Evolutionary conservation across 2,113 vertebrate species (phyloP).

Genomic region (Columbina picui): DNA sequence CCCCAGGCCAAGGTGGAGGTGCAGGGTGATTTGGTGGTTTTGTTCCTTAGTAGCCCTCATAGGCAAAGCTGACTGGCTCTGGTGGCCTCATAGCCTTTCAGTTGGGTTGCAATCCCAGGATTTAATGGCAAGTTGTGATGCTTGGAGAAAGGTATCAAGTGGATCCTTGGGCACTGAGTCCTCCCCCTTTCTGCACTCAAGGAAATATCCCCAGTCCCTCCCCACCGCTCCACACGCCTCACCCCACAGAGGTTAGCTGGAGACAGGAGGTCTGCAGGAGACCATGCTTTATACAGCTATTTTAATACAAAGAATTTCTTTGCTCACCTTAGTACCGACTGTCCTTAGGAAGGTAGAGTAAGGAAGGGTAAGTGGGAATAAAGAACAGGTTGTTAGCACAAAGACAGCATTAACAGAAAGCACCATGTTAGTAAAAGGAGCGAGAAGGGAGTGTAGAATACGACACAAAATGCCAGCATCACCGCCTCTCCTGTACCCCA

Average conservation of each 20-base stretch:
- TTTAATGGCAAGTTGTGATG: background rate
- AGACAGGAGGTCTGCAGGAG: background rate
- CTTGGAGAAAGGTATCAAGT: background rate
- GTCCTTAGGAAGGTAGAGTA: slow-evolving; percentile 88
- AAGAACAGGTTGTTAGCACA: slow-evolving; percentile 82
- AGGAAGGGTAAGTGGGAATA: slow-evolving; percentile 78
- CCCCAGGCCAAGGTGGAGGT: background rate
- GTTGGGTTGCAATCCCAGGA: background rate
- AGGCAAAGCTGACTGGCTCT: background rate
- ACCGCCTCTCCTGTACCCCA: background rate
- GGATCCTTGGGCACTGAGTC: background rate
- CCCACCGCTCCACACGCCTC: background rate
- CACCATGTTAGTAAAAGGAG: slow-evolving; percentile 32
- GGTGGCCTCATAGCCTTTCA: background rate
- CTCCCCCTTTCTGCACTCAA: background rate
- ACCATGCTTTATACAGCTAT: background rate
- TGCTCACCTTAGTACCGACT: slow-evolving; percentile 96
- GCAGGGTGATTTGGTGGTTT: background rate
- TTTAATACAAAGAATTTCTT: slow-evolving; percentile 51
- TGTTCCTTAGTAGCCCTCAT: background rate
- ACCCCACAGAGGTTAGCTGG: background rate
- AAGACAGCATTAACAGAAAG: slow-evolving; percentile 39
- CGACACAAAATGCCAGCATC: background rate
- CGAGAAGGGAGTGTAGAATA: slow-evolving; percentile 18
- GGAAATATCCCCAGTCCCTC: background rate